Evolutionary conservation across 2,888 invertebrate genomes (phyloP).

Genomic region (Listrodromus nycthemerus): DNA sequence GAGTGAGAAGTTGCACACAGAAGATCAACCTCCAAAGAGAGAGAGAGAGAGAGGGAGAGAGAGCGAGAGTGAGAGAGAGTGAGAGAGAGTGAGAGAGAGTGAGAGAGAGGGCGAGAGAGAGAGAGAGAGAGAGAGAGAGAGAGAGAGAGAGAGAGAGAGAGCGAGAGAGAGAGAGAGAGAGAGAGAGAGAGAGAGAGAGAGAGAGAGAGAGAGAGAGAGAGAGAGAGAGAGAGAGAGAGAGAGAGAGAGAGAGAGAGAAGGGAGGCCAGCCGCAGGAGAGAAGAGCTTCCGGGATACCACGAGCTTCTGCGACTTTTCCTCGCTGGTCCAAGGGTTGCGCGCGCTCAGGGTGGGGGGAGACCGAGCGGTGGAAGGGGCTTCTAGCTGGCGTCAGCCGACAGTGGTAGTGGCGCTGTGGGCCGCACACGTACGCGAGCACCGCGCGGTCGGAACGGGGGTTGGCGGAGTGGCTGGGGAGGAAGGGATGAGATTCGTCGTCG

Average conservation of each 20-base stretch:
- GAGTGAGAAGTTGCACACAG: background rate
- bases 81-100: slow-evolving; percentile 27
- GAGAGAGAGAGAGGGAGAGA: slow-evolving; percentile 44
- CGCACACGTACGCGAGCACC: slow-evolving; percentile 76
- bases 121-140: slow-evolving; percentile 28
- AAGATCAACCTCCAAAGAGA: slow-evolving; percentile 62
- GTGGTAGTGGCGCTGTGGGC: slow-evolving; percentile 64
- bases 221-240: slow-evolving; percentile 30
- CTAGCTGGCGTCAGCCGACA: slow-evolving; percentile 70
- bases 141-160: slow-evolving; percentile 33
- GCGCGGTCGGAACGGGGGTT: slow-evolving; percentile 51
- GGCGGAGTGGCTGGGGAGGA: slow-evolving; percentile 51
- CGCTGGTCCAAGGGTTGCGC: slow-evolving; percentile 72
- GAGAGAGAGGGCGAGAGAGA: slow-evolving; percentile 32
- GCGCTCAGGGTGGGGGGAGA: slow-evolving; percentile 67
- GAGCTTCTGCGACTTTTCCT: slow-evolving; percentile 78
- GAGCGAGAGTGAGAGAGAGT: slow-evolving; percentile 30
- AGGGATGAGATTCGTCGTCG: background rate
- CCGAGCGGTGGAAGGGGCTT: slow-evolving; percentile 42
- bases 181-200: slow-evolving; percentile 35
- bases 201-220: slow-evolving; percentile 29
- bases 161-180: slow-evolving; percentile 31
- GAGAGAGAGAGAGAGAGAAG: slow-evolving; percentile 40
- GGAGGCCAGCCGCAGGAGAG: slow-evolving; percentile 69
- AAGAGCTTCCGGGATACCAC: slow-evolving; percentile 69